A percentile compares a stretch with the other conserved stretches of the same genome.
phyloP scores from a whole-genome alignment of 2,888 invertebrate species.

The Hetaerina titia region DNA sequence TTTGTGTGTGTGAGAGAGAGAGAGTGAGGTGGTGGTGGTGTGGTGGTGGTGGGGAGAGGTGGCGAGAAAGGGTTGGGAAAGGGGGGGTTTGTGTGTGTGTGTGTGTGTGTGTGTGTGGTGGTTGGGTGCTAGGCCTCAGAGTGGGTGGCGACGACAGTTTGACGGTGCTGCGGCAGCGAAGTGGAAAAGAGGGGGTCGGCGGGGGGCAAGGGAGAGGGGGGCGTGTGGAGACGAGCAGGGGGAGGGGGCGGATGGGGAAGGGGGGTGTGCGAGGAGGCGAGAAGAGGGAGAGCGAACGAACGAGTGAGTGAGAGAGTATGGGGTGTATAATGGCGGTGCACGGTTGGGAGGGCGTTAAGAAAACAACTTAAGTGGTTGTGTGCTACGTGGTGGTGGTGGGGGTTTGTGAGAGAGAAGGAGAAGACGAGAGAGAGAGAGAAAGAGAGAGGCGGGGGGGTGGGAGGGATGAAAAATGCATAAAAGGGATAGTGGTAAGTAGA shows the following conservation, averaged over 20 bases:
- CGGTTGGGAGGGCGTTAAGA: conserved; percentile 20
- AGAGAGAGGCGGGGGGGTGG: not conserved
- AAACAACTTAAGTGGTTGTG: conserved; percentile 16
- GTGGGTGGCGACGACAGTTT: not conserved
- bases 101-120: not conserved
- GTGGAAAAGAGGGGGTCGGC: not conserved
- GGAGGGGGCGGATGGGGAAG: not conserved
- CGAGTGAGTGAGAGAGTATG: not conserved
- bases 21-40: not conserved
- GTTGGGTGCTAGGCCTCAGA: not conserved
- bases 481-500: not conserved
- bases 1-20: not conserved
- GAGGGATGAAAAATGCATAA: not conserved
- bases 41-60: not conserved
- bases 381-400: conserved; percentile 24
- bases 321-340: conserved; percentile 12
- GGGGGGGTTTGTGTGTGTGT: not conserved
- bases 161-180: conserved; percentile 28
- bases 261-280: not conserved
- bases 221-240: not conserved
- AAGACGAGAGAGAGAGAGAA: not conserved
- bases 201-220: not conserved
- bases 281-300: not conserved
- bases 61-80: not conserved
- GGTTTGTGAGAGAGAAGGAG: not conserved